Conservation (phyloP, 1,140 invertebrate species). For the Liolophura sinensis region DNA sequence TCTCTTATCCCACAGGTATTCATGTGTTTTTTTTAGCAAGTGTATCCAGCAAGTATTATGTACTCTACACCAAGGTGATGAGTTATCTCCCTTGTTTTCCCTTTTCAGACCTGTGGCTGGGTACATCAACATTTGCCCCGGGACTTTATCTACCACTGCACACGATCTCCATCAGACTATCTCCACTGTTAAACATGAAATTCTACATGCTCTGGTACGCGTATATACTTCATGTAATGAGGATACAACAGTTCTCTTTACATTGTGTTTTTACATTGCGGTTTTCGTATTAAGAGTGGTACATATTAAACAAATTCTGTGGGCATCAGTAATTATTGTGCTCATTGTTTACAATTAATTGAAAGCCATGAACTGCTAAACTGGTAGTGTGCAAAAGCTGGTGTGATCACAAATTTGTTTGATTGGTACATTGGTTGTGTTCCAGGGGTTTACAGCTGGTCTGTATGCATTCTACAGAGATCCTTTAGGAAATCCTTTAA, state of each 20-base stretch:
- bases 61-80: no score
- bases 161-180: conserved; percentile 91
- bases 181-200: conserved; percentile 98
- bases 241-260: no score
- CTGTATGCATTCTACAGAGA: conserved; percentile 94
- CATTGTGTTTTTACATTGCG: no score
- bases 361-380: no score
- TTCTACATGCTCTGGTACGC: conserved; percentile 84
- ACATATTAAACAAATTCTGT: no score
- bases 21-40: no score
- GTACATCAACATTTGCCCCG: conserved; percentile 96
- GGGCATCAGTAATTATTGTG: not conserved
- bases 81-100: conserved; percentile 3
- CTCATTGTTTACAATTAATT: not conserved
- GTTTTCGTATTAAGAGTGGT: no score
- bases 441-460: conserved; percentile 86
- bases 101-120: conserved; percentile 90
- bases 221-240: not conserved
- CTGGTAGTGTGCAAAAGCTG: not conserved
- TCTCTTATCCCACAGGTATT: not conserved
- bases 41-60: no score
- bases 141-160: conserved; percentile 89
- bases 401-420: conserved; percentile 1
- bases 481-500: conserved; percentile 81
- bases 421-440: conserved; percentile 9